Evolutionary conservation across 1,140 invertebrate genomes (phyloP).

Genomic region (Andrena cerasifolii): DNA sequence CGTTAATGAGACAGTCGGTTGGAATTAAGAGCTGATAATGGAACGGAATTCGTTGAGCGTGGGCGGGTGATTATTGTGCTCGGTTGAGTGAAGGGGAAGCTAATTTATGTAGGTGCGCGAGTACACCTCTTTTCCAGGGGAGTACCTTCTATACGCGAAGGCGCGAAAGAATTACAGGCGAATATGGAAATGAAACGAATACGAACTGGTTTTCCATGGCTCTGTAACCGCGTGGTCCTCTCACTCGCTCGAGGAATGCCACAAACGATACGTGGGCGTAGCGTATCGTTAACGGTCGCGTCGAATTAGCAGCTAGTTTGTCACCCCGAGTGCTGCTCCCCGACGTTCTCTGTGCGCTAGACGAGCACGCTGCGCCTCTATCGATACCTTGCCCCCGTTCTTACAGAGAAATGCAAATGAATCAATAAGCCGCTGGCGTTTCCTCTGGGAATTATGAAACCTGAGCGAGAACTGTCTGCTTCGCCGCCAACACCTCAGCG

Average conservation of each 20-base stretch:
- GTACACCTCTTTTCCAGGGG: slow-evolving; percentile 35
- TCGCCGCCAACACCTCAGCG: no score
- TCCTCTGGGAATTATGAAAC: no score
- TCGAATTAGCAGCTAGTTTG: slow-evolving; percentile 35
- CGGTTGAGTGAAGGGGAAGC: slow-evolving; percentile 46
- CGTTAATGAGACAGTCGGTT: slow-evolving; percentile 13
- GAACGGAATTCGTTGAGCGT: slow-evolving; percentile 35
- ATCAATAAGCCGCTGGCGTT: not conserved
- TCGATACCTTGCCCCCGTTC: not conserved
- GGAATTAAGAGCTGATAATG: slow-evolving; percentile 29
- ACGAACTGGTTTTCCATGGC: slow-evolving; percentile 51
- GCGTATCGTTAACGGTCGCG: slow-evolving; percentile 31
- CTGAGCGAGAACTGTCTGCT: no score
- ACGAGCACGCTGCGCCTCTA: not conserved
- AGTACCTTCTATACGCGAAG: slow-evolving; percentile 6
- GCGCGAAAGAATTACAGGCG: slow-evolving; percentile 46
- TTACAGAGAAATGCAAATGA: not conserved
- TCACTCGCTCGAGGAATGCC: slow-evolving; percentile 30
- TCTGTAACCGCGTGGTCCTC: slow-evolving; percentile 5
- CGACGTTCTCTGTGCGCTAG: not conserved
- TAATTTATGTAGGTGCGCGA: slow-evolving; percentile 51
- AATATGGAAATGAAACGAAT: slow-evolving; percentile 54
- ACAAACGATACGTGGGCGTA: slow-evolving; percentile 33
- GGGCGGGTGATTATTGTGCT: slow-evolving; percentile 29
- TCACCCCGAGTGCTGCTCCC: not conserved